These are phyloP conservation scores for Pardosa pseudoannulata DNA, from an alignment of 2,888 invertebrate genomes.

Conservation along the genomic window DNA sequence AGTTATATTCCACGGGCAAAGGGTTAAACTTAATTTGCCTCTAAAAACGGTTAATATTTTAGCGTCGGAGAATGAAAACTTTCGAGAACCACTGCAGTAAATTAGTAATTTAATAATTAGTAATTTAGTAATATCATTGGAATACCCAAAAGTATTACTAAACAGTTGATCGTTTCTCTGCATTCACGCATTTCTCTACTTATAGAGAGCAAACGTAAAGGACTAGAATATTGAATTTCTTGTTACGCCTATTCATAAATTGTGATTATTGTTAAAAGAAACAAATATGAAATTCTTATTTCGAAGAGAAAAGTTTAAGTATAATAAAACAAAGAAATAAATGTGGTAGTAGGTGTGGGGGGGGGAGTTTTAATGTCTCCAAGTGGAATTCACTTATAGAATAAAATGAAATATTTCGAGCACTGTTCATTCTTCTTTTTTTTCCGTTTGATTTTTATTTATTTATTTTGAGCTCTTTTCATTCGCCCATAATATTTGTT, in stretches of 20 bases:
- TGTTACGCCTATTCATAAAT: background rate
- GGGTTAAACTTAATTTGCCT: too few relatives aligned
- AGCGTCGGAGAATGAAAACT: too few relatives aligned
- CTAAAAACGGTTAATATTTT: too few relatives aligned
- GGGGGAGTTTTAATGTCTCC: slow-evolving; percentile 34
- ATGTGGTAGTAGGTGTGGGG: slow-evolving; percentile 28
- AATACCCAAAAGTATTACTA: background rate
- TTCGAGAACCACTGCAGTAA: too few relatives aligned
- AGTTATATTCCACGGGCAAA: too few relatives aligned
- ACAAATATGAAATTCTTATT: slow-evolving; percentile 41
- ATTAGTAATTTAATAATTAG: background rate
- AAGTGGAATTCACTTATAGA: slow-evolving; percentile 44
- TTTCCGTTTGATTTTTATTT: background rate
- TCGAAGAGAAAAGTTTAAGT: background rate
- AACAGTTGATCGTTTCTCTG: background rate
- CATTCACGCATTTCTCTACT: background rate
- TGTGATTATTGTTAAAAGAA: slow-evolving; percentile 23
- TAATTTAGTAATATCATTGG: background rate
- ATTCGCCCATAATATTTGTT: too few relatives aligned
- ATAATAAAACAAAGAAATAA: too few relatives aligned
- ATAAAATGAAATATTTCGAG: background rate
- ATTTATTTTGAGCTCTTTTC: background rate
- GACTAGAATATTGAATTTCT: background rate
- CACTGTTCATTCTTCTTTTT: background rate
- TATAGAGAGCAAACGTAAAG: background rate